Base-by-base conservation (phyloP, 2,797 vertebrate genomes). In the Lagodon rhomboides region DNA sequence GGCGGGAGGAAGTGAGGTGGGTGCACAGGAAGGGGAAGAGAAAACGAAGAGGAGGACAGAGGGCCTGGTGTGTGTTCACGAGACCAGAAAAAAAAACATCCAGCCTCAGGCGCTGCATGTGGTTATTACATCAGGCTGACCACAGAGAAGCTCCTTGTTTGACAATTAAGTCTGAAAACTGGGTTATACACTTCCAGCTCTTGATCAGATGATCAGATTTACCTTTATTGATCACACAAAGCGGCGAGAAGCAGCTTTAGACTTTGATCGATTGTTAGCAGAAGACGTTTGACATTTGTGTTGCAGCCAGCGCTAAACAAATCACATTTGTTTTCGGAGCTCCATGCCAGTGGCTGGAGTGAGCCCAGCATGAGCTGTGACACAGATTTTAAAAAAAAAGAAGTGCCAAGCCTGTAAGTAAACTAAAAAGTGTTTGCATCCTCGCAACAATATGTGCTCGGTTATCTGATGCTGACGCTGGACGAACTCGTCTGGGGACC, bases 1-100 rank as follows among this genome's bases (percentile, higher is more conserved):
- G 47, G 41, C 16, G 82, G 68, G 73, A 87, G 92, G 93, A 94
- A 93, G 87, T 88, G 61, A 91, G 82, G 81, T 80, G 58, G 54
- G 50, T 65, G 71, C 15, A 75, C 66, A 85, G 82, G 89, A 92
- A 91, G 83, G 53, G 85, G 90, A 86, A 82, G 62, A 76, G 53
- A 44, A 75, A 15, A 77, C 74, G 58, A 77, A 53, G 60, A 30
- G 43, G 34, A 63, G 51, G 64, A 85, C 65, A 80, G 60, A 70
- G 68, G 44, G 47, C 27, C 64, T 60, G 54, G n/a, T 73, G 74
- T 84, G 53, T 72, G 61, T 47, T 77, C 23, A 68, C 17, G 75
- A 77, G 74, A 86, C 78, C 17, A 83, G 70, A 68, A 56, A 77
- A 73, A 62, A 65, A 34, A 72, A 56, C 60, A 74, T 59, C 23